Evolutionary conservation across 2,113 vertebrate species (phyloP), one percentile per base, ranked within the genome.

Genomic region (Mastomys coucha): DNA sequence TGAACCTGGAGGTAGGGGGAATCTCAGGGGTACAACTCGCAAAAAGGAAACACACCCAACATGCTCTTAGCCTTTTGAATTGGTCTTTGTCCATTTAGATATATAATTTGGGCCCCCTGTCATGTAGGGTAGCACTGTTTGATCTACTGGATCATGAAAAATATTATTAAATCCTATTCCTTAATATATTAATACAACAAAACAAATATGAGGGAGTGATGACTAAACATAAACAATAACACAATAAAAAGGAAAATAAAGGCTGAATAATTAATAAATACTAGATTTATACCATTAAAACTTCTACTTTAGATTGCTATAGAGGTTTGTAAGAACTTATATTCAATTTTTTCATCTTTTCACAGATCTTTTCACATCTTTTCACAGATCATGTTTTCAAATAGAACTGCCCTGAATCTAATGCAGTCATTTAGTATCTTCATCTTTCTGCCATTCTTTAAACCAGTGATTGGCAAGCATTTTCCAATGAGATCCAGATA

Each of bases 271-370:
- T 92, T 51, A 80, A 60, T 87, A 69, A 53, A 58, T 70, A 86
- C 45, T 89, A 53, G 20, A 90, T 70, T 93, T 67, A 87, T 1
- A 94, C 73, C 53, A 94, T 58, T 63, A 80, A 94, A 92, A 87
- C 81, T 58, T 73, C 31, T 77, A 91, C 51, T 65, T 89, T 36
- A 94, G 69, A 86, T 75, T 53, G 3, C 49, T 82, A 13, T 5
- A 91, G 65, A 82, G 36, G 33, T 78, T 89, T 89, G 7, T 63
- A 73, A 78, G 39, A 75, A 24, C 89, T 89, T 65, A 58, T 22
- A 84, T 85, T 90, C 33, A 78, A 53, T 84, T 45, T 45, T 45
- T 45, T 45, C 39, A 88, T 45, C 53, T 90, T 75, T 58, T 6
- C 63, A 22, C 26, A 89, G 26, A 89, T 6, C 31, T 19, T 67